Evolutionary conservation across 2,113 vertebrate species (phyloP).

Genomic region (Pomatostomus ruficeps): DNA sequence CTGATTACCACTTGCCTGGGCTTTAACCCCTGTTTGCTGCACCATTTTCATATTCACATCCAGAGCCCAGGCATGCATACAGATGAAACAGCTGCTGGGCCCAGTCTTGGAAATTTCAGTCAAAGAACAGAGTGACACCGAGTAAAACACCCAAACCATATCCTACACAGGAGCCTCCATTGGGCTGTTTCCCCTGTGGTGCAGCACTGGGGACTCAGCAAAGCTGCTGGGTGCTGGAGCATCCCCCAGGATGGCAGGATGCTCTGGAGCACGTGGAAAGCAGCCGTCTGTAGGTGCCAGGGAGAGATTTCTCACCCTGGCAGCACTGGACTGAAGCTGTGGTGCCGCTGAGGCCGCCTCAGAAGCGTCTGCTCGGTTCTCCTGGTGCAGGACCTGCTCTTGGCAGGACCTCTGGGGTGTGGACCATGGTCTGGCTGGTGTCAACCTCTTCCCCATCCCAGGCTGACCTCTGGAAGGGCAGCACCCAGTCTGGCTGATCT

Average conservation of each 20-base stretch:
- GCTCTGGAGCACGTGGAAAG: accelerated
- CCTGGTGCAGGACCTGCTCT: neutral
- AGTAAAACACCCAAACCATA: neutral
- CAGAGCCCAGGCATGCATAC: neutral
- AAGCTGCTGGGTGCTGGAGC: neutral
- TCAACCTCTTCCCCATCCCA: neutral
- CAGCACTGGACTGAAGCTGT: accelerated
- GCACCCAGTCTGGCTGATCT: neutral
- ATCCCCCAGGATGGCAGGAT: neutral
- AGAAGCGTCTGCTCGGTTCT: neutral
- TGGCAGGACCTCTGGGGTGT: neutral
- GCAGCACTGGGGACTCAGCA: neutral
- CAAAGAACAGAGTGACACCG: accelerated
- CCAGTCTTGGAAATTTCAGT: neutral
- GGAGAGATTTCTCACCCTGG: neutral
- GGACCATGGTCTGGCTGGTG: neutral
- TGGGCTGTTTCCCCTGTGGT: accelerated
- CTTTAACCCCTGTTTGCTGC: neutral
- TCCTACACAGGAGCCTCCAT: accelerated
- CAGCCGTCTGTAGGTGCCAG: neutral
- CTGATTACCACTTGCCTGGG: neutral
- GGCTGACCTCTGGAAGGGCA: neutral
- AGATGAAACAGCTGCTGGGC: neutral
- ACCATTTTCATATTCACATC: neutral
- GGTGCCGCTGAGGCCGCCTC: neutral